Evolutionary conservation across 2,888 invertebrate species (phyloP), one percentile per base, ranked within the genome.

Genomic region (Gandaritis pyraliata): DNA sequence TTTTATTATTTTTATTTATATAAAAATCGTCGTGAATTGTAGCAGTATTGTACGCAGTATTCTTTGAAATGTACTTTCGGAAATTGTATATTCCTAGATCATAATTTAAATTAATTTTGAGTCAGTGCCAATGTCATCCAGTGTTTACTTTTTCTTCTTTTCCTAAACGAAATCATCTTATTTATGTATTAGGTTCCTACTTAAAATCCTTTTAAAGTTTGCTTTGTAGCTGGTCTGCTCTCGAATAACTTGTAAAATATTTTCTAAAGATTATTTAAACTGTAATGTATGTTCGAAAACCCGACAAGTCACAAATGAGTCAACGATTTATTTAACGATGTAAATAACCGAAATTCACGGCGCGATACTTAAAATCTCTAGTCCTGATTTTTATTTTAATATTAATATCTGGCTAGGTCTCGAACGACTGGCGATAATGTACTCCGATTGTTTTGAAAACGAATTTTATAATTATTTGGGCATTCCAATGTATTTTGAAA

Each of bases 301-400:
- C 57, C 58, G 48, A 50, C 58, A 53, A 83, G 88, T 89, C 88
- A 88, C 88, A 87, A 88, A 88, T 80, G 73, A 82, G 76, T 82
- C 77, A 80, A 81, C 76, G 71, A 75, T 71, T 51, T 57, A 63
- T 55, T 59, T 54, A 59, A 60, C 69, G 68, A 74, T 83, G 82
- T 84, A 83, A 74, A 85, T 83, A 83, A 74, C 72, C 64, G 76
- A 81, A 80, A 84, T 84, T 87, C 85, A 77, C 82, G 90, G 86
- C 90, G 86, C 83, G 81, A 83, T 88, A 89, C 88, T 89, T 90
- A 83, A 81, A 86, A 81, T 81, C 81, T 90, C 90, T 90, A 90
- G 90, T 90, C 90, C 84, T 82, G 80, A 80, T 75, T 75, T 76
- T 72, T 59, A 64, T 65, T 65, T 62, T 63, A 61, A 55, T 69